Percentiles rank a stretch among this genome's conserved stretches.
phyloP scores from a whole-genome alignment of 2,797 vertebrate genomes.

The Rhyacichthys aspro region DNA sequence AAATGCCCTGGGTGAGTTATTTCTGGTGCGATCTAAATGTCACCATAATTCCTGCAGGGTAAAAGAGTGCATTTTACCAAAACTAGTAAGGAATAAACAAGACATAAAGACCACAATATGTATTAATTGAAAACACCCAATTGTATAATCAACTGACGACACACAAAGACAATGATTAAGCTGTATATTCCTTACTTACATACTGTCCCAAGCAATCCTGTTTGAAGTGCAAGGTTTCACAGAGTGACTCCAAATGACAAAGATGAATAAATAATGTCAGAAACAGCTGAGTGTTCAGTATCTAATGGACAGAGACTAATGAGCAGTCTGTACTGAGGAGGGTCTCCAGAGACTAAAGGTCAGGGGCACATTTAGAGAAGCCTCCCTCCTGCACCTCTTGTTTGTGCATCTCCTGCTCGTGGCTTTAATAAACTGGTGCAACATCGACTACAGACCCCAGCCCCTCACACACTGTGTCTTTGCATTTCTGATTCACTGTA shows the following conservation, averaged over 20 bases:
- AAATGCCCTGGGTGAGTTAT: no score
- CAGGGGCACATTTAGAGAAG: slow-evolving; percentile 16
- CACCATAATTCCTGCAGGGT: no score
- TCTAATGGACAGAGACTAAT: slow-evolving; percentile 43
- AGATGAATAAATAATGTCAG: slow-evolving; percentile 59
- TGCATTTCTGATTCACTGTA: not conserved
- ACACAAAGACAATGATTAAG: not conserved
- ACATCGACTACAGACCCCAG: slow-evolving; percentile 3
- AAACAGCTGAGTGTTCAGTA: slow-evolving; percentile 44
- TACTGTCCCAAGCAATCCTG: not conserved
- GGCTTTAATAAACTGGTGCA: slow-evolving; percentile 17
- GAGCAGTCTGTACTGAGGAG: slow-evolving; percentile 12
- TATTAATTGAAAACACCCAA: no score
- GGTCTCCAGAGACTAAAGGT: slow-evolving; percentile 44
- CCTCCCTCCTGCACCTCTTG: slow-evolving; percentile 21
- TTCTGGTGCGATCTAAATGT: no score
- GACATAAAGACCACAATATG: no score
- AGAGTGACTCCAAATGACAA: slow-evolving; percentile 23
- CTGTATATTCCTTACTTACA: not conserved
- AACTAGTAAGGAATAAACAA: no score
- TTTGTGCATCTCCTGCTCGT: slow-evolving; percentile 29
- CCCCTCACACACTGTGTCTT: not conserved
- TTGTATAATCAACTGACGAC: no score
- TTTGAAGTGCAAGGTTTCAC: not conserved
- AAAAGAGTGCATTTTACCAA: no score